phyloP scores from a whole-genome alignment of 2,888 invertebrate species.

The Drosophila stalkeri region DNA sequence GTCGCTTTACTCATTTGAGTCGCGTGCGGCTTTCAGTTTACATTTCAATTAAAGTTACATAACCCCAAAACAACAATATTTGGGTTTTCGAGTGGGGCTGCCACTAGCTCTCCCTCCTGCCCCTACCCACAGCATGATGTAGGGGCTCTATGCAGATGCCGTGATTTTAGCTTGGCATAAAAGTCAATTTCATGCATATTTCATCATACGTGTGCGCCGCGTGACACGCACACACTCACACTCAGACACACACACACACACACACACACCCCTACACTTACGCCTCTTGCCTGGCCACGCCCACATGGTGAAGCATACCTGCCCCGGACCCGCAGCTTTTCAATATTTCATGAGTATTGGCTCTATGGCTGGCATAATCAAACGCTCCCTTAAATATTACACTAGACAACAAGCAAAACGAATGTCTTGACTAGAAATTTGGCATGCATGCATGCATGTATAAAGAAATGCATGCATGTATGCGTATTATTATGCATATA shows the following conservation, averaged over 20 bases:
- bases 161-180: constrained; percentile 76
- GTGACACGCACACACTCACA: constrained; percentile 48
- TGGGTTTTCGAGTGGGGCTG: not conserved
- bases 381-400: constrained; percentile 55
- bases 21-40: constrained; percentile 74
- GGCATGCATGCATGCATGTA: constrained; percentile 6
- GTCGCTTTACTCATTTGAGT: constrained; percentile 70
- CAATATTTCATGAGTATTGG: constrained; percentile 77
- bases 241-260: constrained; percentile 12
- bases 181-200: constrained; percentile 81
- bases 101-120: too few relatives aligned
- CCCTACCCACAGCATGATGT: not conserved
- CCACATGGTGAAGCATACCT: constrained; percentile 26
- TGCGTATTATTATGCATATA: too few relatives aligned
- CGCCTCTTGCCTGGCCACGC: constrained; percentile 40
- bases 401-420: constrained; percentile 45
- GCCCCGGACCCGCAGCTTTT: constrained; percentile 64
- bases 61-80: constrained; percentile 66
- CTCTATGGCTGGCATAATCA: constrained; percentile 68
- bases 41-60: constrained; percentile 80
- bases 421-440: not conserved
- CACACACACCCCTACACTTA: constrained; percentile 18
- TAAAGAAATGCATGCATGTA: not conserved
- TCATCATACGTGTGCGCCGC: constrained; percentile 62
- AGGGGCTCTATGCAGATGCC: constrained; percentile 59